Evolutionary conservation across 2,888 invertebrate genomes (phyloP).

Genomic region (Saturnia japonica): DNA sequence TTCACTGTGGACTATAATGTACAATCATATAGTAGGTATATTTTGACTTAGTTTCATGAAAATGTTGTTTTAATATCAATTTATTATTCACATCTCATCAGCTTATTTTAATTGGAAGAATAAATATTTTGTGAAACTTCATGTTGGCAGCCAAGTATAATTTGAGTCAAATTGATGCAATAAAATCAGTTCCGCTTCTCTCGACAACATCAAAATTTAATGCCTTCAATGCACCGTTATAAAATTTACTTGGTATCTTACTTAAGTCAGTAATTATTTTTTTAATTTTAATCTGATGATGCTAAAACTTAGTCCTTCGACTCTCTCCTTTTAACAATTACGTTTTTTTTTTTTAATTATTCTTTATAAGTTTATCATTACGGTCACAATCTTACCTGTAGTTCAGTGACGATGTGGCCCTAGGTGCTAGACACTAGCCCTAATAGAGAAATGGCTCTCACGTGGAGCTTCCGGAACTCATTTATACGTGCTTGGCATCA

Average conservation of each 20-base stretch:
- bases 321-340: not conserved
- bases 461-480: too few species aligned
- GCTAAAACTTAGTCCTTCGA: not conserved
- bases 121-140: conserved; percentile 34
- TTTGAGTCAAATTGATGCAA: conserved; percentile 37
- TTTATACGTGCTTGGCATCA: too few species aligned
- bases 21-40: not conserved
- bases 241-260: conserved; percentile 31
- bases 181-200: conserved; percentile 48
- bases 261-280: not conserved
- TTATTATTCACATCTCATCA: not conserved
- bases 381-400: too few species aligned
- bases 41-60: not conserved
- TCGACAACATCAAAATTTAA: conserved; percentile 34
- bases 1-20: not conserved
- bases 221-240: conserved; percentile 40
- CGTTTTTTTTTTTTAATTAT: too few species aligned
- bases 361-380: too few species aligned
- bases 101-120: conserved; percentile 31
- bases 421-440: too few species aligned
- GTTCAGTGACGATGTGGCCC: too few species aligned
- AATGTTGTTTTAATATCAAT: not conserved
- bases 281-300: not conserved
- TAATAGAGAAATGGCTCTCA: too few species aligned
- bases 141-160: conserved; percentile 29